Percentiles rank a stretch among this genome's conserved stretches.
These are phyloP conservation scores for Pollenia griseotomentosa DNA, from an alignment of 2,888 invertebrate genomes.

Conservation along the genomic window DNA sequence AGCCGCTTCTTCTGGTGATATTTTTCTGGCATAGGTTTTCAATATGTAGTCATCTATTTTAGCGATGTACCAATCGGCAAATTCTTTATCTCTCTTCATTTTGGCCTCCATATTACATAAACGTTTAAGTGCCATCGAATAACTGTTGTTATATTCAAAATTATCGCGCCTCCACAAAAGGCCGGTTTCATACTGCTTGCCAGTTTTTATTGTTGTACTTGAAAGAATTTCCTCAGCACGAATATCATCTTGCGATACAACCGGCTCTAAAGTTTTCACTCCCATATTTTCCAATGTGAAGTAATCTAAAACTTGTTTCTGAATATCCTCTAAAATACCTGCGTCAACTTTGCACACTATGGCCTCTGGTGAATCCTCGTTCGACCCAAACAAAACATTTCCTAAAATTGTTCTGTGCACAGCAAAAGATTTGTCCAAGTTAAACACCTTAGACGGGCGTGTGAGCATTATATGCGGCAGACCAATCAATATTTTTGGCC, in stretches of 20 bases:
- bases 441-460: conserved; percentile 2
- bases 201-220: conserved; percentile 17
- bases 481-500: background rate
- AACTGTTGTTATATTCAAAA: conserved; percentile 8
- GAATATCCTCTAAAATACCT: conserved; percentile 24
- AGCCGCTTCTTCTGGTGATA: conserved; percentile 1
- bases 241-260: conserved; percentile 13
- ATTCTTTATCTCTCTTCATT: background rate
- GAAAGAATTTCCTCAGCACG: conserved; percentile 29
- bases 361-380: conserved; percentile 24
- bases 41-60: background rate
- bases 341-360: conserved; percentile 36
- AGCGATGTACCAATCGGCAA: background rate
- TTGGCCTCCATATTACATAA: background rate
- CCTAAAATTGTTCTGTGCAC: conserved; percentile 12
- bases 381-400: conserved; percentile 32
- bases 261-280: background rate
- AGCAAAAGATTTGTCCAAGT: background rate
- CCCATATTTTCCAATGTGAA: conserved; percentile 31
- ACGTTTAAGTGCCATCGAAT: background rate
- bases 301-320: conserved; percentile 30
- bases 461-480: conserved; percentile 2
- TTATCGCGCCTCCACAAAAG: conserved; percentile 1
- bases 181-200: conserved; percentile 14
- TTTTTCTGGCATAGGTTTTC: background rate